phyloP scores from a whole-genome alignment of 1,140 invertebrate genomes.

The Sarcophaga peregrina region DNA sequence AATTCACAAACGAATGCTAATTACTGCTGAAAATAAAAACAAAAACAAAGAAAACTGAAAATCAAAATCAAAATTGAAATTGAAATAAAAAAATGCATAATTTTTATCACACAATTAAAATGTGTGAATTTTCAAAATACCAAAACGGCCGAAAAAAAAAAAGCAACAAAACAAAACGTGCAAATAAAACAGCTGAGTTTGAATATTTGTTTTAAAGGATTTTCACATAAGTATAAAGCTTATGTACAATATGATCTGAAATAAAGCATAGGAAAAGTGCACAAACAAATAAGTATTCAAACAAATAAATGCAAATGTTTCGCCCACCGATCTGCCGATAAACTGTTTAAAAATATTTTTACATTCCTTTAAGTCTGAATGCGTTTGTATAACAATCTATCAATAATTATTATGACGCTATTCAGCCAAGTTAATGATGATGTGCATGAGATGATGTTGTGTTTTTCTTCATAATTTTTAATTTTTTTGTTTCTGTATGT shows the following conservation, averaged over 20 bases:
- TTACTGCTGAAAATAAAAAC: constrained; percentile 5
- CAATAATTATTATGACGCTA: background rate
- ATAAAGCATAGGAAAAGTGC: too few relatives aligned
- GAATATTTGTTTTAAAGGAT: too few relatives aligned
- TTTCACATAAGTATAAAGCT: too few relatives aligned
- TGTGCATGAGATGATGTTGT: background rate
- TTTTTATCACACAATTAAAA: constrained; percentile 22
- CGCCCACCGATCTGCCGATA: too few relatives aligned
- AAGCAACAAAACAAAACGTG: background rate
- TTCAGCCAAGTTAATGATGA: background rate
- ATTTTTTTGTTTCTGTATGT: background rate
- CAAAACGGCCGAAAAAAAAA: background rate
- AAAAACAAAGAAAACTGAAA: background rate
- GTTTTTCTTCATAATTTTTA: background rate
- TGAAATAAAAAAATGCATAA: background rate
- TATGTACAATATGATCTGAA: too few relatives aligned
- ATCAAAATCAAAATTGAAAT: too few relatives aligned
- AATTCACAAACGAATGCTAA: constrained; percentile 32
- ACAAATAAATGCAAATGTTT: too few relatives aligned
- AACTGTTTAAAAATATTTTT: too few relatives aligned
- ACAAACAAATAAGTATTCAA: too few relatives aligned
- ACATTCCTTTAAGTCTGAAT: too few relatives aligned
- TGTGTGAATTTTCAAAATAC: constrained; percentile 37
- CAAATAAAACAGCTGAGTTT: background rate
- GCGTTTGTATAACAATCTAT: background rate